Evolutionary conservation across 2,113 vertebrate species (phyloP).

Genomic region (Tetrao urogallus): DNA sequence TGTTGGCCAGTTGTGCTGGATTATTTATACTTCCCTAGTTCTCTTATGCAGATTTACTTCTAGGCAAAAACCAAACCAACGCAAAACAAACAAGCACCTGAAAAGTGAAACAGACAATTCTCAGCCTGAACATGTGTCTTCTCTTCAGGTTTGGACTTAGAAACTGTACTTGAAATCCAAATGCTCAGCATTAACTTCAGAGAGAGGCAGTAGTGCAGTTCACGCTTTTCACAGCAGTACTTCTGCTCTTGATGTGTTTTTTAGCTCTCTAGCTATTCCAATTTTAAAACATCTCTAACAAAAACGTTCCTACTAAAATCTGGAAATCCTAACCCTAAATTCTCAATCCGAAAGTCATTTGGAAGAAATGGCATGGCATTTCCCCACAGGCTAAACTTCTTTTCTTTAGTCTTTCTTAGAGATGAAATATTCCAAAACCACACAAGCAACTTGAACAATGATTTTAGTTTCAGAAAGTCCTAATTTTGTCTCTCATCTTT

Average conservation of each 20-base stretch:
- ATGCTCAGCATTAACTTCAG: not conserved
- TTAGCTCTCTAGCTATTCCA: not conserved
- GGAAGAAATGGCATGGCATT: not conserved
- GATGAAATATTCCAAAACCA: not conserved
- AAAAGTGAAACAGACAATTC: not conserved
- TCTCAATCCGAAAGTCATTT: not conserved
- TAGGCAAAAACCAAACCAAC: too few species aligned
- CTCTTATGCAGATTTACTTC: not conserved
- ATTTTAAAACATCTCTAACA: not conserved
- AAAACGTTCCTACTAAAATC: not conserved
- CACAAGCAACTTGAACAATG: not conserved
- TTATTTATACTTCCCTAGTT: not conserved
- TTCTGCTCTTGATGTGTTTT: not conserved
- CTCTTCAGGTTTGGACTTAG: not conserved
- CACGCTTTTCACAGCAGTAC: not conserved
- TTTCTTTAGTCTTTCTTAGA: not conserved
- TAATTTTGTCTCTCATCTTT: not conserved
- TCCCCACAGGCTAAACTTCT: not conserved
- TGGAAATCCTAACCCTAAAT: not conserved
- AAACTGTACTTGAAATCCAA: not conserved
- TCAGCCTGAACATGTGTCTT: not conserved
- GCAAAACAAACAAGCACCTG: not conserved
- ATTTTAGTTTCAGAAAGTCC: not conserved
- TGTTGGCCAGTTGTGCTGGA: not conserved
- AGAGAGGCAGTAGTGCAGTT: not conserved